Base-by-base conservation (phyloP, 2,113 vertebrate species). In the Rousettus leschenaultii region DNA sequence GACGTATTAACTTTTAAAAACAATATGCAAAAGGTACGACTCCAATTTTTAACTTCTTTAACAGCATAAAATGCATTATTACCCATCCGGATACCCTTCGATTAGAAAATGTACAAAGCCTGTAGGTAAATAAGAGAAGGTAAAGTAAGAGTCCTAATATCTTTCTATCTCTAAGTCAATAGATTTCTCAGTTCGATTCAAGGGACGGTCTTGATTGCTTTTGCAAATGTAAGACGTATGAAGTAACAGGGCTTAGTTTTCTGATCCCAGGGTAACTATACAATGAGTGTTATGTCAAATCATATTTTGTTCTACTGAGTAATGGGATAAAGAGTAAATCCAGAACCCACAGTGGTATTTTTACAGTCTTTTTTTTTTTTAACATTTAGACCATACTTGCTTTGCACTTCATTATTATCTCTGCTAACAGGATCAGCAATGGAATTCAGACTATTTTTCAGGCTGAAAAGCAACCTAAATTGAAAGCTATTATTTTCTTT, bases 131-230 rank as follows among this genome's bases (percentile, higher is more conserved):
- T n/a, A 35, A 68, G 86, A 91, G n/a, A 51, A 68, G 77, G 53
- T 40, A 78, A 89, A 12, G 0, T 43, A 89, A 96, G 45, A 63
- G 61, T 65, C 73, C 40, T 75, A 45, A 12, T 75, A 73, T 40
- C 89, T 95, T 92, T 91, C 55, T 80, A 70, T 89, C 86, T 96
- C 68, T 48, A 91, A 96, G 95, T 79, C 96, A 84, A 61, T 38
- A 94, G 89, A 63, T 93, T 96, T 95, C 75, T 45, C 93, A 97
- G 82, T 83, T 79, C n/a, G 35, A 83, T 28, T 84, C 38, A 40
- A 97, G 75, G 53, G 89, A 63, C 12, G 30, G 86, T 45, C 93
- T 92, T 89, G 94, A 96, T 97, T 86, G 51, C 92, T 91, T 96
- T 71, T 87, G 89, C 89, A 95, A 97, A 95, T 95, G 74, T 40